Conservation (phyloP, 2,888 invertebrate species). For the Axea sp. region DNA sequence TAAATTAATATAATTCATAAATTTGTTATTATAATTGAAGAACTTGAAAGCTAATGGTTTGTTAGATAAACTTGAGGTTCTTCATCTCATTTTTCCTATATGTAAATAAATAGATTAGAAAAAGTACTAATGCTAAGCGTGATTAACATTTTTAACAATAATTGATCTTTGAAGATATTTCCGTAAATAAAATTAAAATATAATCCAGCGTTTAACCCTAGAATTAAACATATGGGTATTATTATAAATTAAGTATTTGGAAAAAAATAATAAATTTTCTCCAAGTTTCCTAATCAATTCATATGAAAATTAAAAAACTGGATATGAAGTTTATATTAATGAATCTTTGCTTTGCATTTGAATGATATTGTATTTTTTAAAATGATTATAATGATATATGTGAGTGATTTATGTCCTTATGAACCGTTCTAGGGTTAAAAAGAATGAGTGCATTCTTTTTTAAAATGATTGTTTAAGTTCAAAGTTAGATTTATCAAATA, state of each 20-base stretch:
- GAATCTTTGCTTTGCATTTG: no score
- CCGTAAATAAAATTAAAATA: slow-evolving; percentile 7
- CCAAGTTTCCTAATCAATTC: no score
- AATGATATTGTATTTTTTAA: no score
- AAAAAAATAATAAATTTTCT: no score
- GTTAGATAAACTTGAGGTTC: slow-evolving; percentile 7
- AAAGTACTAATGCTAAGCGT: slow-evolving; percentile 22
- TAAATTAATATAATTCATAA: no score
- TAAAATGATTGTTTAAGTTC: slow-evolving; percentile 16
- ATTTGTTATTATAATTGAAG: slow-evolving; percentile 31
- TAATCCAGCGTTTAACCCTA: neutral
- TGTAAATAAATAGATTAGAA: slow-evolving; percentile 41
- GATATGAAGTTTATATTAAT: no score
- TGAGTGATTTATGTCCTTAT: no score
- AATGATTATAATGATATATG: no score
- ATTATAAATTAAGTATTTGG: no score
- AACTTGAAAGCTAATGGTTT: slow-evolving; percentile 12
- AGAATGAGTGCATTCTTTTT: neutral
- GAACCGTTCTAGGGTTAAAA: slow-evolving; percentile 4
- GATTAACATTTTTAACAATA: slow-evolving; percentile 28
- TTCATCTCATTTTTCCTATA: slow-evolving; percentile 46
- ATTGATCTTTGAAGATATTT: slow-evolving; percentile 20
- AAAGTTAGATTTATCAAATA: slow-evolving; percentile 2
- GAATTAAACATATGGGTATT: slow-evolving; percentile 11
- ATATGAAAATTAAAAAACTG: no score